A percentile compares a stretch with the other conserved stretches of the same genome.
phyloP scores from a whole-genome alignment of 2,113 vertebrate genomes.

The Anarhynchus alexandrinus region DNA sequence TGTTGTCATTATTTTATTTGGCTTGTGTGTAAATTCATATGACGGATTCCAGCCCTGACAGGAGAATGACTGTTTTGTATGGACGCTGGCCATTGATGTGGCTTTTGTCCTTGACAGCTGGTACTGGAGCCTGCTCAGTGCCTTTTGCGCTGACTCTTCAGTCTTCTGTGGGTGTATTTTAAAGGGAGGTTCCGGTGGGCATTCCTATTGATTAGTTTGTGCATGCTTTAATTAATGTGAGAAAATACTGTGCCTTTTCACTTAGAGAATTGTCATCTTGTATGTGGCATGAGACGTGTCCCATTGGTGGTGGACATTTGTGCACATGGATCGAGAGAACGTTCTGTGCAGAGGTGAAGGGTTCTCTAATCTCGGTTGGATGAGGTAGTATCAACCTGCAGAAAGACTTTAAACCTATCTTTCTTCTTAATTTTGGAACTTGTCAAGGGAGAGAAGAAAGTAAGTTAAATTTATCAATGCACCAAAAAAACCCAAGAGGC shows the following conservation, averaged over 20 bases:
- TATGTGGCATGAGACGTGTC: rapidly evolving
- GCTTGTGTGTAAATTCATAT: not conserved
- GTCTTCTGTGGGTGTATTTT: not conserved
- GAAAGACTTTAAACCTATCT: not conserved
- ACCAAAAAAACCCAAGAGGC: not conserved
- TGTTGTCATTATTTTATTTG: not conserved
- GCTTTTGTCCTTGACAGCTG: not conserved
- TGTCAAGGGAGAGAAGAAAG: not conserved
- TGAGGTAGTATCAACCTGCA: not conserved
- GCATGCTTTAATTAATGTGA: not conserved
- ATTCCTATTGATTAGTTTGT: not conserved
- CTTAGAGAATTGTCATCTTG: not conserved
- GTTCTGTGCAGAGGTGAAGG: not conserved
- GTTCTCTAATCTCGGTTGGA: not conserved
- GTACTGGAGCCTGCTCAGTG: not conserved
- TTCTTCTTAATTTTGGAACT: not conserved
- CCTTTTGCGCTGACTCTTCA: not conserved
- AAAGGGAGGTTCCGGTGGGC: not conserved
- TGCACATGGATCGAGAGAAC: not conserved
- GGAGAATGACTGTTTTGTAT: not conserved
- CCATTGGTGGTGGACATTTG: not conserved
- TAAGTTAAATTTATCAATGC: not conserved
- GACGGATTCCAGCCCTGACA: not conserved
- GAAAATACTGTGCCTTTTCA: not conserved
- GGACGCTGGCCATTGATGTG: not conserved